Evolutionary conservation across 1,140 invertebrate genomes (phyloP).

Genomic region (Laupala kohalensis): DNA sequence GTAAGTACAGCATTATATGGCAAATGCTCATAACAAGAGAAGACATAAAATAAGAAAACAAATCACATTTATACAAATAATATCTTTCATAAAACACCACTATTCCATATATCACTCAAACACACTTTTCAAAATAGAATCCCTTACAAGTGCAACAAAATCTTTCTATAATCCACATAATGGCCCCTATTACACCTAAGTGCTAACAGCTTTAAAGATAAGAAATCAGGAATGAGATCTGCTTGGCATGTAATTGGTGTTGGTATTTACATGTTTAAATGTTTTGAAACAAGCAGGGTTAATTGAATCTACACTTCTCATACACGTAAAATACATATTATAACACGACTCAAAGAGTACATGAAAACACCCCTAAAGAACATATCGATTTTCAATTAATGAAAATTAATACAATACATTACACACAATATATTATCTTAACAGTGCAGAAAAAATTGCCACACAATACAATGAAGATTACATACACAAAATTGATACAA

Average conservation of each 20-base stretch:
- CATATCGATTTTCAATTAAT: too few relatives aligned
- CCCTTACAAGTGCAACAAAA: not conserved
- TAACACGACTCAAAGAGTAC: too few relatives aligned
- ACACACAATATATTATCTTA: too few relatives aligned
- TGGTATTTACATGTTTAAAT: not conserved
- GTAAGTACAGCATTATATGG: not conserved
- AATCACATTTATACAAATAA: not conserved
- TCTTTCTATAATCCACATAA: not conserved
- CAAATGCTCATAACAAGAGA: not conserved
- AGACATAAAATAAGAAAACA: not conserved
- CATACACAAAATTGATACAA: too few relatives aligned
- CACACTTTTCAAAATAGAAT: not conserved
- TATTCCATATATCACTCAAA: not conserved
- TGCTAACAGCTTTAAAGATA: not conserved
- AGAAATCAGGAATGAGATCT: not conserved
- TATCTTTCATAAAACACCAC: not conserved
- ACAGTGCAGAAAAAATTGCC: too few relatives aligned
- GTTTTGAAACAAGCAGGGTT: not conserved
- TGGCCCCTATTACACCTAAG: not conserved
- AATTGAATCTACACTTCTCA: too few relatives aligned
- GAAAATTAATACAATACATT: too few relatives aligned
- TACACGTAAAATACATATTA: too few relatives aligned
- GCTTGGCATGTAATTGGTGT: not conserved
- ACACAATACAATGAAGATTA: too few relatives aligned
- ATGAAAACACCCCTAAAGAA: too few relatives aligned